Evolutionary conservation across 2,797 vertebrate species (phyloP), one percentile per base, ranked within the genome.

Genomic region (Falco concolor): DNA sequence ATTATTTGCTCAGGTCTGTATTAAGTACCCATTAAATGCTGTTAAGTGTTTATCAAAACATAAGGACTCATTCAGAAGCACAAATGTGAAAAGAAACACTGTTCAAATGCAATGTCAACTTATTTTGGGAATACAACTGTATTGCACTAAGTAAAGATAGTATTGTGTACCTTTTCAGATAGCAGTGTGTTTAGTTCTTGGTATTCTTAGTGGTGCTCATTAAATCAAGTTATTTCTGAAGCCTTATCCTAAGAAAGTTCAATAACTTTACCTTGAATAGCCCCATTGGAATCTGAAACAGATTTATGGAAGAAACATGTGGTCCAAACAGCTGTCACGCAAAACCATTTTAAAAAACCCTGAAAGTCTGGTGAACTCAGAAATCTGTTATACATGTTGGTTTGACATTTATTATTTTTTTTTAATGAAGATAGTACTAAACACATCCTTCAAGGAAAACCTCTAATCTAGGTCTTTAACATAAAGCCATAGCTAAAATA

Each of bases 221-320:
- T 77, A 75, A 76, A 27, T 77, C 60, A 36, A 52, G 81, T 10
- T 72, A 34, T 81, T 95, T 87, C n/a, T 84, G 54, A 81, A 86
- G 47, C 21, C 32, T 80, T 91, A 50, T 64, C 49, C 30, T 68
- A 59, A 87, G n/a, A 40, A 84, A 68, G 47, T 84, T 86, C 32
- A 67, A 14, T 72, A 81, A 73, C 36, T 90, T 95, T 80, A 93
- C 87, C 92, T 89, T 94, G 60, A 95, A 69, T 88, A 90, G 76
- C 94, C 65, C 19, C 17, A 7, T 7, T 56, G 72, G 84, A 96
- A 96, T 96, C 57, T 88, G 67, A 86, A 94, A 84, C 74, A 93
- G 87, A 94, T 94, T 87, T 93, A 52, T 89, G 65, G 65, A 38
- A 94, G 87, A 84, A 91, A 42, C 82, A 92, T 72, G 72, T 89